Conservation (phyloP, 1,140 invertebrate species). For the Drosophila virilis region DNA sequence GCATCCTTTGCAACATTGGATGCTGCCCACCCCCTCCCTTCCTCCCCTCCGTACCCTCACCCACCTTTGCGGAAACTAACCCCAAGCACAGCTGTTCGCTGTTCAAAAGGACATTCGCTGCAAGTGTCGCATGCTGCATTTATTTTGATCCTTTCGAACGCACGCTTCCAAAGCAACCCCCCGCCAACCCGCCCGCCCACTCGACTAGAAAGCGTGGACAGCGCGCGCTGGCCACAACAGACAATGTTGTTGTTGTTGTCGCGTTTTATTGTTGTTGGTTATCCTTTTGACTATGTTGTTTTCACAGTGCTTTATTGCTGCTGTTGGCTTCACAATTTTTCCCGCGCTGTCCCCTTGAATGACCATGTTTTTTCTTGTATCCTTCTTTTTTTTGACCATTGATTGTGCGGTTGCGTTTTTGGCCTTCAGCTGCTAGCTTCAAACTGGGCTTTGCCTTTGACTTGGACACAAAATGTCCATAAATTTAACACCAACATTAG, state of each 20-base stretch:
- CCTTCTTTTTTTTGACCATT: conserved; percentile 31
- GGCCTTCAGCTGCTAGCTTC: conserved; percentile 22
- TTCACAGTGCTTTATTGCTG: conserved; percentile 59
- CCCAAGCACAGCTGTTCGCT: conserved; percentile 27
- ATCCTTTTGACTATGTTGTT: conserved; percentile 71
- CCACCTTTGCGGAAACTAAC: conserved; percentile 20
- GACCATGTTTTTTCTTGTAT: conserved; percentile 42
- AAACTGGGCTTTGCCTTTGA: conserved; percentile 37
- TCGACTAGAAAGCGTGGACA: conserved; percentile 1
- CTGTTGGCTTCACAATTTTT: conserved; percentile 10
- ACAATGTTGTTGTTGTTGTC: conserved; percentile 44
- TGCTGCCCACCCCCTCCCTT: background rate
- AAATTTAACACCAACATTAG: conserved; percentile 55
- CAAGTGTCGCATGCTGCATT: conserved; percentile 73
- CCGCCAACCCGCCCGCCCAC: background rate
- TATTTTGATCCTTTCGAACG: conserved; percentile 51
- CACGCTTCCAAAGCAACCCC: background rate
- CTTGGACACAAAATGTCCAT: conserved; percentile 49
- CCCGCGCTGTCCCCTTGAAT: background rate
- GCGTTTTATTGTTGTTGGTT: conserved; percentile 71
- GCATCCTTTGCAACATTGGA: conserved; percentile 66
- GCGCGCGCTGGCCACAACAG: conserved; percentile 7
- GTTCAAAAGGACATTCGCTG: conserved; percentile 68
- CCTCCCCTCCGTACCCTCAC: conserved; percentile 10
- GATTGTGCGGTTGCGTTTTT: conserved; percentile 60